Conservation (phyloP, 2,113 vertebrate genomes). For the Romanogobio albipinnatus region DNA sequence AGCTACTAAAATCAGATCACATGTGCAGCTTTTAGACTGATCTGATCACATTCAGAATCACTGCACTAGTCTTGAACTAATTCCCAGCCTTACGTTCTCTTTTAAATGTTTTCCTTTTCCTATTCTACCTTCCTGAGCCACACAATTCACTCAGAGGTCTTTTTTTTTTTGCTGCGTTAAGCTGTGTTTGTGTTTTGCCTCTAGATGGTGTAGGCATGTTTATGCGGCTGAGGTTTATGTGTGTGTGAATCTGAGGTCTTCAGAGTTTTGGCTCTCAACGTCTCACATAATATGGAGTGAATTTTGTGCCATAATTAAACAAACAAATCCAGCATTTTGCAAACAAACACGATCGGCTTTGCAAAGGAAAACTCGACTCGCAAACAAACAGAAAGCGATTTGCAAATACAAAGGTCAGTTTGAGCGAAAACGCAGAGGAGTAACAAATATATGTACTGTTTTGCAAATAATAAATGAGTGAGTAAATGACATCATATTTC, state of each 20-base stretch:
- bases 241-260: constrained; percentile 7
- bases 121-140: not conserved
- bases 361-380: too few relatives aligned
- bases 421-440: too few relatives aligned
- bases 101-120: not conserved
- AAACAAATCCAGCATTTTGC: too few relatives aligned
- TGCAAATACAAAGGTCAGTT: too few relatives aligned
- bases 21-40: constrained; percentile 1
- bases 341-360: too few relatives aligned
- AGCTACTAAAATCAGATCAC: constrained; percentile 28
- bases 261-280: not conserved
- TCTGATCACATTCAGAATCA: not conserved
- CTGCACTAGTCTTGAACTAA: not conserved
- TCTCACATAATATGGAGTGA: too few relatives aligned
- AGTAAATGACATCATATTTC: too few relatives aligned
- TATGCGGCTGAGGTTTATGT: not conserved
- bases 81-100: not conserved
- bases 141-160: not conserved
- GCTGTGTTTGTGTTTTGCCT: constrained; percentile 33
- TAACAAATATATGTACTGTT: too few relatives aligned
- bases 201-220: constrained; percentile 27
- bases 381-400: too few relatives aligned
- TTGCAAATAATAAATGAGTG: too few relatives aligned
- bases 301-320: too few relatives aligned
- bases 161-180: not conserved